phyloP scores from a whole-genome alignment of 2,888 invertebrate genomes.

The Alviniconcha strummeri region DNA sequence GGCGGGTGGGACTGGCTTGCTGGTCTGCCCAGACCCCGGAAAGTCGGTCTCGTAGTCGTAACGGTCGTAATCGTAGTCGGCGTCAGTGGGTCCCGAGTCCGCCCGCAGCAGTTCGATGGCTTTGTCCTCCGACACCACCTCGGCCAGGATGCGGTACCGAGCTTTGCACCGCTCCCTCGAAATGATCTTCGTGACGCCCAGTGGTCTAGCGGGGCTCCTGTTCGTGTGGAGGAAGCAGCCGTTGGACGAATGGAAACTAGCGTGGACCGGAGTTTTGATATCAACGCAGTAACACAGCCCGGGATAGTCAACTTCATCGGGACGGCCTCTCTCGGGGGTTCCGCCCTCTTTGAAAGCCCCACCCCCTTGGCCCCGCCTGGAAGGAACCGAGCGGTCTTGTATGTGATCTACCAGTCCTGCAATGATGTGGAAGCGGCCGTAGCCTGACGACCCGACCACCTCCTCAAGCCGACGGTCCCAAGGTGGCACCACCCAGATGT shows the following conservation, averaged over 20 bases:
- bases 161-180: neutral
- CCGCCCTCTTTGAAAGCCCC: too few species aligned
- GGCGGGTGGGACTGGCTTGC: neutral
- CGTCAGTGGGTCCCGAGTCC: neutral
- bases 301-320: too few species aligned
- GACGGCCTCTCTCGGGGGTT: too few species aligned
- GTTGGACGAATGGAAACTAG: too few species aligned
- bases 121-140: conserved; percentile 28
- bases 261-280: too few species aligned
- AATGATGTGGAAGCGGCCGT: conserved; percentile 16
- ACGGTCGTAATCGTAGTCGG: neutral
- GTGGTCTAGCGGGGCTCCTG: too few species aligned
- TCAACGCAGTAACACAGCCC: too few species aligned
- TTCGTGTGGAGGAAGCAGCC: neutral
- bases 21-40: neutral
- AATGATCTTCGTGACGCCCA: neutral
- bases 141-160: neutral
- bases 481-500: conserved; percentile 61
- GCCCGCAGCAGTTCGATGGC: conserved; percentile 28
- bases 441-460: conserved; percentile 5
- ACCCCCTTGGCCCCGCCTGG: too few species aligned
- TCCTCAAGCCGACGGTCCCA: conserved; percentile 48
- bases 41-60: neutral
- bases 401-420: neutral
- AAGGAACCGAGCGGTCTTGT: too few species aligned